A percentile compares a stretch with the other conserved stretches of the same genome.
Conservation (phyloP, 2,113 vertebrate species). For the Trematocara marginatum region DNA sequence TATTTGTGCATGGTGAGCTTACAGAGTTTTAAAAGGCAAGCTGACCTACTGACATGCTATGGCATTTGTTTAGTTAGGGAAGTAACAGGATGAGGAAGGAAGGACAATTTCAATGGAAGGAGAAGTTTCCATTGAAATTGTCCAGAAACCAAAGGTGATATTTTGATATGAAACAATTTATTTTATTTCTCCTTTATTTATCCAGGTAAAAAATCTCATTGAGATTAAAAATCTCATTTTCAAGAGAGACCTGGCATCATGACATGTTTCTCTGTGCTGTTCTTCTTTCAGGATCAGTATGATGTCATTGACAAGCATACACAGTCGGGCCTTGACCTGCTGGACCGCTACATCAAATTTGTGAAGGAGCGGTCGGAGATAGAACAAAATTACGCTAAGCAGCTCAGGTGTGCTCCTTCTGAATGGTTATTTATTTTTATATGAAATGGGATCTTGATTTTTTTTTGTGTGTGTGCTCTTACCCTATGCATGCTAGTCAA, state of each 20-base stretch:
- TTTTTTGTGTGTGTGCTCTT: background rate
- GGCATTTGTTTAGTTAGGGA: background rate
- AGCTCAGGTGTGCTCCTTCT: slow-evolving; percentile 68
- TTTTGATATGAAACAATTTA: background rate
- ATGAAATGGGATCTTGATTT: background rate
- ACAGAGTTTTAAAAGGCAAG: background rate
- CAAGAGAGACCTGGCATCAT: too few relatives aligned
- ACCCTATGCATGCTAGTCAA: background rate
- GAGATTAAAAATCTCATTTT: too few relatives aligned
- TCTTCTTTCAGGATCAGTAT: slow-evolving; percentile 77
- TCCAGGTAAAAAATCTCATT: too few relatives aligned
- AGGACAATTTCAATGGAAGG: background rate
- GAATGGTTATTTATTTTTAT: background rate
- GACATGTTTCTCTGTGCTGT: background rate
- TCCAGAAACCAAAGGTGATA: background rate
- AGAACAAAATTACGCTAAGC: slow-evolving; percentile 82
- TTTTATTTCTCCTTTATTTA: too few relatives aligned
- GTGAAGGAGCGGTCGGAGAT: slow-evolving; percentile 83
- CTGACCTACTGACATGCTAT: background rate
- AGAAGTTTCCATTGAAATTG: background rate
- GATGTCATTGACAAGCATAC: slow-evolving; percentile 85
- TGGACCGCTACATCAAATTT: slow-evolving; percentile 85
- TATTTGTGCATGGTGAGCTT: background rate
- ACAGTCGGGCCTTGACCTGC: slow-evolving; percentile 79
- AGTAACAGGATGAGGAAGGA: background rate